A percentile compares a stretch with the other conserved stretches of the same genome.
Evolutionary conservation across 2,797 vertebrate species (phyloP).

Genomic region (Neosilurus mollespiculum): DNA sequence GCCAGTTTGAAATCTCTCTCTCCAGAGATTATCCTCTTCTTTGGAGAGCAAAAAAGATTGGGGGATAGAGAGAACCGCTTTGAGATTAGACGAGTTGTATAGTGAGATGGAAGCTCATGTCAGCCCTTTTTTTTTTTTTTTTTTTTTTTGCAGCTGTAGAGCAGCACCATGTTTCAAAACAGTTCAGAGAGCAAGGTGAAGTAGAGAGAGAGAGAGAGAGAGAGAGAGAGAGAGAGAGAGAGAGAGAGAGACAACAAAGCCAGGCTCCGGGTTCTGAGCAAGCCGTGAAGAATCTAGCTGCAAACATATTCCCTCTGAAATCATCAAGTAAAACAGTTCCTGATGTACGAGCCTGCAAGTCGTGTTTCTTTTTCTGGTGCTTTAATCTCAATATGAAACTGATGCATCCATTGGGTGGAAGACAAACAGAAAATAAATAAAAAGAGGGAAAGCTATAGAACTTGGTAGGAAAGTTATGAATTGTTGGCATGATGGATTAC

Average conservation of each 20-base stretch:
- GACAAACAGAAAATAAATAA: slow-evolving; percentile 12
- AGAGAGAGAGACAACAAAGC: slow-evolving; percentile 32
- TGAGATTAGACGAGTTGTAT: slow-evolving; percentile 71
- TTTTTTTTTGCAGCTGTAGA: slow-evolving; percentile 68
- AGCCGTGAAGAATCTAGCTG: slow-evolving; percentile 30
- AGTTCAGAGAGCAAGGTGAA: slow-evolving; percentile 40
- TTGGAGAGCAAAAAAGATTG: slow-evolving; percentile 21
- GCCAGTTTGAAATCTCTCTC: slow-evolving; percentile 42
- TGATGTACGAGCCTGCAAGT: slow-evolving; percentile 10
- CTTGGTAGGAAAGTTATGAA: not conserved
- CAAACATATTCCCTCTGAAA: slow-evolving; percentile 42
- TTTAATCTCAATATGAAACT: slow-evolving; percentile 2
- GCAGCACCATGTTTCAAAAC: slow-evolving; percentile 45
- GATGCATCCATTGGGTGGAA: not conserved
- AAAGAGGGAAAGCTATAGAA: not conserved
- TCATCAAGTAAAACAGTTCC: slow-evolving; percentile 34
- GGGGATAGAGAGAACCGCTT: slow-evolving; percentile 54
- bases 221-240: slow-evolving; percentile 32
- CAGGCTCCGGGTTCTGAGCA: slow-evolving; percentile 26
- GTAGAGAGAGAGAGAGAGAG: slow-evolving; percentile 39
- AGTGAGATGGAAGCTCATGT: slow-evolving; percentile 69
- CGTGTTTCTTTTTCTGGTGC: not conserved
- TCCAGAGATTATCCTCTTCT: slow-evolving; percentile 57
- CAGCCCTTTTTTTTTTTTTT: slow-evolving; percentile 48
- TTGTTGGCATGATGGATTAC: not conserved